Conservation (phyloP, 2,888 invertebrate genomes). For the Agrochola macilenta region DNA sequence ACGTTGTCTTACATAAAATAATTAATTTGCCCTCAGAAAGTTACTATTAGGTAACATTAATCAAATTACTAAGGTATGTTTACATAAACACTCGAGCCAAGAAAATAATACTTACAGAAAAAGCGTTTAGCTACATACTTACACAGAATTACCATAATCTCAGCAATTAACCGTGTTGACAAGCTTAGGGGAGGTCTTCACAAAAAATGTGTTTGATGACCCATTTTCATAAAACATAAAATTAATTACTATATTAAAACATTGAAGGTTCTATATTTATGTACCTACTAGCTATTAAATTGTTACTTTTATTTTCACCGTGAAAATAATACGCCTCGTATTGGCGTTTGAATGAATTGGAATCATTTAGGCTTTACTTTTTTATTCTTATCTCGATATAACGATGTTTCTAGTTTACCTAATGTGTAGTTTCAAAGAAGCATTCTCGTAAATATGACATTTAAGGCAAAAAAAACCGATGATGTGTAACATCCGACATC, state of each 20-base stretch:
- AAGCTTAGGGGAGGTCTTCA: constrained; percentile 28
- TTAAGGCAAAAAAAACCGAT: no score
- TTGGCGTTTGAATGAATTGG: background rate
- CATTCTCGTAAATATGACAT: no score
- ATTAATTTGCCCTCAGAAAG: background rate
- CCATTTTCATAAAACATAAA: constrained; percentile 17
- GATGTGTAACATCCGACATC: no score
- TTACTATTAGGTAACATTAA: background rate
- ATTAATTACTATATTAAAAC: constrained; percentile 18
- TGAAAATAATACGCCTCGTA: background rate
- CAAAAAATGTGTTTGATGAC: constrained; percentile 24
- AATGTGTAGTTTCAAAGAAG: no score
- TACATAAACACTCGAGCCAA: background rate
- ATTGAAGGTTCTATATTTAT: background rate
- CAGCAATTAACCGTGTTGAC: constrained; percentile 63
- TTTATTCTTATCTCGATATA: background rate
- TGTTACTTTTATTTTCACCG: background rate
- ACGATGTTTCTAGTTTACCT: no score
- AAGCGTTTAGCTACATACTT: background rate
- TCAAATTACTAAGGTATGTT: background rate
- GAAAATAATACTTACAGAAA: background rate
- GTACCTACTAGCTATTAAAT: background rate
- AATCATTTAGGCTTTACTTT: background rate
- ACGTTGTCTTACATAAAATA: background rate
- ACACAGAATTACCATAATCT: constrained; percentile 61